Evolutionary conservation across 1,140 invertebrate species (phyloP).

Genomic region (Archegozetes longisetosus): DNA sequence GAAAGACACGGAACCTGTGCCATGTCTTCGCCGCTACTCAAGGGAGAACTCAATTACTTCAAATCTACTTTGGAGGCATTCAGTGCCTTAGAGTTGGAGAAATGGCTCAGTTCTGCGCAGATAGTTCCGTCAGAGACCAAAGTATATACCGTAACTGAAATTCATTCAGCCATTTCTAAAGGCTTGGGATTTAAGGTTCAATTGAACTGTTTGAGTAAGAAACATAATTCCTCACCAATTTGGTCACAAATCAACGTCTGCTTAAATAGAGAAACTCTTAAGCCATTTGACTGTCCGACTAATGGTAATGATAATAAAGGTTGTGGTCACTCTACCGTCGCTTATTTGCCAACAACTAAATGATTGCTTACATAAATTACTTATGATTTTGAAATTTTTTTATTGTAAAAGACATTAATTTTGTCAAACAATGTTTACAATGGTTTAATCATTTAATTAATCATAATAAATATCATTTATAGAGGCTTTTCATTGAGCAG

Average conservation of each 20-base stretch:
- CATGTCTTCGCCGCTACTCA: slow-evolving; percentile 7
- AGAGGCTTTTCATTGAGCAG: too few relatives aligned
- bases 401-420: too few relatives aligned
- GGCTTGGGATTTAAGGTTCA: slow-evolving; percentile 2
- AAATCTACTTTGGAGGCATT: slow-evolving; percentile 13
- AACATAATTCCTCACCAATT: slow-evolving; percentile 10
- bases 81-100: slow-evolving; percentile 9
- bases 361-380: background rate
- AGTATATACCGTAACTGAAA: background rate
- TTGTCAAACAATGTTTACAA: too few relatives aligned
- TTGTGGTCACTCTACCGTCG: background rate
- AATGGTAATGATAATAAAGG: background rate
- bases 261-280: slow-evolving; percentile 9
- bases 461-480: too few relatives aligned
- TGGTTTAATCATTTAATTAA: too few relatives aligned
- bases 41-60: slow-evolving; percentile 18
- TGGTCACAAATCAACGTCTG: slow-evolving; percentile 15
- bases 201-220: slow-evolving; percentile 9
- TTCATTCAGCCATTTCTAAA: slow-evolving; percentile 11
- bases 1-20: slow-evolving; percentile 20
- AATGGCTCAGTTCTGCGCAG: slow-evolving; percentile 5
- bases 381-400: too few relatives aligned
- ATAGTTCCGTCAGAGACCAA: slow-evolving; percentile 10
- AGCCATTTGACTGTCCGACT: slow-evolving; percentile 11
- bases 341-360: background rate